Conservation (phyloP, 2,888 invertebrate genomes). For the Drosophila anceps region DNA sequence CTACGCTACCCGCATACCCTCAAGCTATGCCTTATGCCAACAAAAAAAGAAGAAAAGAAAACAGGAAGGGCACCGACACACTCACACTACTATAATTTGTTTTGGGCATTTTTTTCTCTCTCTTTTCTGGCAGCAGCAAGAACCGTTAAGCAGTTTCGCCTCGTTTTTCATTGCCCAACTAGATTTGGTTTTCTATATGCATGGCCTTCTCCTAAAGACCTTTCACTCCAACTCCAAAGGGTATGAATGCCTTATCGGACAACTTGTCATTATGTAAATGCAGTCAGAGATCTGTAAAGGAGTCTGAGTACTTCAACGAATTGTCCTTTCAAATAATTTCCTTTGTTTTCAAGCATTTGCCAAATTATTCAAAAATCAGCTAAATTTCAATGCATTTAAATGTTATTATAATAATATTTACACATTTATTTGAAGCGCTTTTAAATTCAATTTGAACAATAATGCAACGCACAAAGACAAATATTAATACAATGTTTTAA, state of each 20-base stretch:
- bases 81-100: constrained; percentile 60
- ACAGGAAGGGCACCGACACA: background rate
- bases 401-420: background rate
- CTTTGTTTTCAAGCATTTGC: background rate
- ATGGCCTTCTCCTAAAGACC: constrained; percentile 12
- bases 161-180: constrained; percentile 72
- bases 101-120: constrained; percentile 55
- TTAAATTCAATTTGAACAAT: background rate
- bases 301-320: background rate
- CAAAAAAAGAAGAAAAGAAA: background rate
- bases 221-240: constrained; percentile 10
- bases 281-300: background rate
- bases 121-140: constrained; percentile 41
- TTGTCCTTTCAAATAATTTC: no score
- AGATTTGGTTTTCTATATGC: constrained; percentile 64
- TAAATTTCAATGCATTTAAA: background rate
- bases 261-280: constrained; percentile 11
- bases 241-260: constrained; percentile 16
- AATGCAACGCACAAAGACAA: background rate
- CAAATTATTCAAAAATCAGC: background rate
- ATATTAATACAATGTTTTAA: background rate
- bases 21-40: constrained; percentile 4
- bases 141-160: constrained; percentile 75
- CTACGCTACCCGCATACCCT: background rate
- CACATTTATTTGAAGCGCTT: background rate